Conservation (phyloP, 2,113 vertebrate species). For the Candoia aspera region DNA sequence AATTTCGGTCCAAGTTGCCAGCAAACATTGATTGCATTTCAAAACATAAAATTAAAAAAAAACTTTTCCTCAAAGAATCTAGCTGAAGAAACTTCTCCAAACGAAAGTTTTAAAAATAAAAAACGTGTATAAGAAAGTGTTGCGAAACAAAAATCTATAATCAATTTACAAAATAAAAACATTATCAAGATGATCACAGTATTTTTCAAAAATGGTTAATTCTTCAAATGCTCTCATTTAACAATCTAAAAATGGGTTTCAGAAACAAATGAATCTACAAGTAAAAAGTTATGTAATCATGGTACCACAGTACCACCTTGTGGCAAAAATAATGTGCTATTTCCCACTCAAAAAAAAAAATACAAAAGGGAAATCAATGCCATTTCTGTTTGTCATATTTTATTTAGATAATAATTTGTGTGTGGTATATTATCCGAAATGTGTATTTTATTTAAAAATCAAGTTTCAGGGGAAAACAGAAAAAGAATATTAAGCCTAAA, state of each 20-base stretch:
- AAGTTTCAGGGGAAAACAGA: neutral
- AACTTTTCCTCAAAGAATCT: slow-evolving; percentile 14
- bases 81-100: slow-evolving; percentile 4
- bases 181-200: neutral
- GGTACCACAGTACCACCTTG: slow-evolving; percentile 7
- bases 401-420: neutral
- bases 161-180: neutral
- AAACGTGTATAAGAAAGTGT: slow-evolving; percentile 22
- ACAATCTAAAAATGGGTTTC: neutral
- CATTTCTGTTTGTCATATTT: neutral
- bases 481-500: neutral
- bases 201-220: neutral
- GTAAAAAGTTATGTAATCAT: neutral
- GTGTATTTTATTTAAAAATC: neutral
- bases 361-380: neutral
- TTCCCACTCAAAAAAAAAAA: neutral
- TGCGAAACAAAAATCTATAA: slow-evolving; percentile 21
- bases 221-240: neutral
- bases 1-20: neutral
- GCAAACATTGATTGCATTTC: neutral
- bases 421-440: neutral
- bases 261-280: neutral
- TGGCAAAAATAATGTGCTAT: neutral
- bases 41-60: neutral
- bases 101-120: slow-evolving; percentile 28